phyloP scores from a whole-genome alignment of 2,797 vertebrate genomes.

The Tokudaia muenninki region DNA sequence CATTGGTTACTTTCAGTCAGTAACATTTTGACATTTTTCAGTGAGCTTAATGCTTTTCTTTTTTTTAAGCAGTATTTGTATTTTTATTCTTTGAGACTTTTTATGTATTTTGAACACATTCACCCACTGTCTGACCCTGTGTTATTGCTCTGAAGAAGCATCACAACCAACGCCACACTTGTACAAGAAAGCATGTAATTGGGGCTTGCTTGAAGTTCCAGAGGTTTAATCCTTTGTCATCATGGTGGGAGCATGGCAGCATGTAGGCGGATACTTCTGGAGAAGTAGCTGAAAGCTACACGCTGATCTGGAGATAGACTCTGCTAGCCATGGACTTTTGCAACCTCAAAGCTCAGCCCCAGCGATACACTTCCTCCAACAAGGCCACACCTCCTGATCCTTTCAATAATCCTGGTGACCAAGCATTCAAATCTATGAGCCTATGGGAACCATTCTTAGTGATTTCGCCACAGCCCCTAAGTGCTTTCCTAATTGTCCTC shows the following conservation, averaged over 20 bases:
- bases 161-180: not conserved
- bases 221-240: not conserved
- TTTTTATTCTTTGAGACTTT: not conserved
- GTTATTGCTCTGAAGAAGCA: not conserved
- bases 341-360: not conserved
- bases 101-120: not conserved
- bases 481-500: not conserved
- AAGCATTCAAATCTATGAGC: not conserved
- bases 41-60: not conserved
- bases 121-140: not conserved
- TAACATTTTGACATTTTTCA: conserved; percentile 31
- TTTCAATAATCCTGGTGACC: not conserved
- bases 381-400: not conserved
- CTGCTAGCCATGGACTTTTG: not conserved
- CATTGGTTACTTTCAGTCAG: not conserved
- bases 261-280: not conserved
- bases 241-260: not conserved
- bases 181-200: not conserved
- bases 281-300: not conserved
- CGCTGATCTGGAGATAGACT: not conserved
- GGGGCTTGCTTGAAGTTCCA: not conserved
- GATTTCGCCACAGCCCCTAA: not conserved
- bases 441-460: not conserved
- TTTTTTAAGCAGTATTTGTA: not conserved
- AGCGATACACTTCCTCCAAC: not conserved